These are phyloP conservation scores for Gavialis gangeticus DNA, from an alignment of 2,113 vertebrate species.

Conservation along the genomic window DNA sequence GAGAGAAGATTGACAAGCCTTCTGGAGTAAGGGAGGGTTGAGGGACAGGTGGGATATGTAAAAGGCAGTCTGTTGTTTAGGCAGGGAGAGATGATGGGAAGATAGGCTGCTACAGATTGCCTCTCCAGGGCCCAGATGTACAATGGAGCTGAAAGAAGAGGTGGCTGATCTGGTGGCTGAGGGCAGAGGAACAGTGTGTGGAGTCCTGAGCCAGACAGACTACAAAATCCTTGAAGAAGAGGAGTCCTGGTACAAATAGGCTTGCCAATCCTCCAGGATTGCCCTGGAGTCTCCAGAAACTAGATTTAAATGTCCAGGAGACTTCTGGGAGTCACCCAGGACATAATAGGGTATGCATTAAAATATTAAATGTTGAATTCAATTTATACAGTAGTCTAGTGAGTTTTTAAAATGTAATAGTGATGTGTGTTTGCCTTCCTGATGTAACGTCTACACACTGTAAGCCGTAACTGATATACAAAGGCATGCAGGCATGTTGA, in stretches of 20 bases:
- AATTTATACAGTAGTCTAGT: too few relatives aligned
- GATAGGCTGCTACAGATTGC: not conserved
- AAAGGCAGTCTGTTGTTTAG: not conserved
- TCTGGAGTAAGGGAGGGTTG: not conserved
- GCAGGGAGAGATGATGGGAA: not conserved
- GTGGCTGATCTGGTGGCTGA: not conserved
- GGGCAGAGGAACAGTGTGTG: not conserved
- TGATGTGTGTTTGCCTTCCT: too few relatives aligned
- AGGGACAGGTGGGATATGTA: not conserved
- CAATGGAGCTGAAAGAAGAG: not conserved
- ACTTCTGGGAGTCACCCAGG: too few relatives aligned
- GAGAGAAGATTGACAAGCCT: not conserved
- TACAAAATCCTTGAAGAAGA: not conserved
- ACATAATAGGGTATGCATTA: too few relatives aligned
- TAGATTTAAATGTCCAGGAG: too few relatives aligned
- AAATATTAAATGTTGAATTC: too few relatives aligned
- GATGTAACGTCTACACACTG: too few relatives aligned
- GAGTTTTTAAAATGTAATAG: too few relatives aligned
- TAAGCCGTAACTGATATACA: too few relatives aligned
- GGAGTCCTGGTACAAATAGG: not conserved
- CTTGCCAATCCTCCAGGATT: too few relatives aligned
- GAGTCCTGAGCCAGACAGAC: not conserved
- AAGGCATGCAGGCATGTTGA: too few relatives aligned
- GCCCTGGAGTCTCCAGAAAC: too few relatives aligned
- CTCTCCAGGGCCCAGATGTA: not conserved